These are phyloP conservation scores for Diplazon laetatorius DNA, from an alignment of 2,888 invertebrate species.

Conservation along the genomic window DNA sequence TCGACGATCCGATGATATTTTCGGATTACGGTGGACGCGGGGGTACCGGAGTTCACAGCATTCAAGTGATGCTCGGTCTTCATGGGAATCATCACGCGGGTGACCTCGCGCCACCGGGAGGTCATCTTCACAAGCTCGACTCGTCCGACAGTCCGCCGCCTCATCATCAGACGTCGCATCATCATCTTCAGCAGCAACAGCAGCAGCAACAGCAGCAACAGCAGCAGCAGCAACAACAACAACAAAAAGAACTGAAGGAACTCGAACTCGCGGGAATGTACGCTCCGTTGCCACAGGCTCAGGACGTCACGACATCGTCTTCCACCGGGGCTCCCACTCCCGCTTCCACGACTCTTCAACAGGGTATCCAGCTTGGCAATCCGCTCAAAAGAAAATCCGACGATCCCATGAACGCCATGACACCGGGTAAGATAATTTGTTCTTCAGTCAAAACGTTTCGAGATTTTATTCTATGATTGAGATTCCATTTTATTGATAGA, in stretches of 20 bases:
- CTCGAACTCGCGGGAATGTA: conserved; percentile 80
- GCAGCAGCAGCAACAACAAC: conserved; percentile 82
- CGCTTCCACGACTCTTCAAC: conserved; percentile 81
- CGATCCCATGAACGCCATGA: conserved; percentile 76
- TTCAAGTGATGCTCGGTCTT: conserved; percentile 88
- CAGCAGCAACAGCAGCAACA: conserved; percentile 83
- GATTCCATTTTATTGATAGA: background rate
- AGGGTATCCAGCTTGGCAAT: conserved; percentile 77
- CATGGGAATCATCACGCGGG: conserved; percentile 82
- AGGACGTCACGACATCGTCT: conserved; percentile 83
- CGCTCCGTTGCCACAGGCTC: conserved; percentile 78
- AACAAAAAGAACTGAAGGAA: conserved; percentile 81
- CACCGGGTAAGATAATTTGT: conserved; percentile 72
- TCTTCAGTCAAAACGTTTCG: background rate
- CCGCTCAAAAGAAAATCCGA: conserved; percentile 78
- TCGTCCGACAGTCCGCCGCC: conserved; percentile 83
- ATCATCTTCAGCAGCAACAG: conserved; percentile 79
- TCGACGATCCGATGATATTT: conserved; percentile 93
- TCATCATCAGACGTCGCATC: conserved; percentile 76
- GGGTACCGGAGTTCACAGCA: conserved; percentile 85
- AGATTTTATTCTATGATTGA: conserved; percentile 12
- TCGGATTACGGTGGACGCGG: conserved; percentile 88
- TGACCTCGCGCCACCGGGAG: conserved; percentile 78
- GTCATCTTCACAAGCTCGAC: conserved; percentile 82
- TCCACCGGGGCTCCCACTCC: conserved; percentile 77